phyloP scores from a whole-genome alignment of 2,113 vertebrate genomes.

The Trachemys scripta region DNA sequence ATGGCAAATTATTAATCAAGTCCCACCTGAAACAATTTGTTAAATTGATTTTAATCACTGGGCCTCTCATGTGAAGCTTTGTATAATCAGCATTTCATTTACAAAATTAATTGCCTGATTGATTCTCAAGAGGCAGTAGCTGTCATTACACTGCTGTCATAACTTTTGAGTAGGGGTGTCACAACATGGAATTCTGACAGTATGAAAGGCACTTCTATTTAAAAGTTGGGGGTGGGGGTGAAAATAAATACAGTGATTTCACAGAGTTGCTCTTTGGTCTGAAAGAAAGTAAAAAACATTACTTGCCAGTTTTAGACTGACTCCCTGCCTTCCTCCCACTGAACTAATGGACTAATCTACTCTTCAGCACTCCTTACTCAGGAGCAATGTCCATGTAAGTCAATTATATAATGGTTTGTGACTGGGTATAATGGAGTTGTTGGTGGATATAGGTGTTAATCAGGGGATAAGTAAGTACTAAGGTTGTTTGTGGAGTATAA shows the following conservation, averaged over 20 bases:
- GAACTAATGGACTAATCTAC: conserved; percentile 53
- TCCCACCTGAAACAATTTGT: conserved; percentile 91
- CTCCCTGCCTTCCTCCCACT: conserved; percentile 47
- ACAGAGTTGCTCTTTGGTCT: conserved; percentile 62
- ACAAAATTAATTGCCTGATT: conserved; percentile 91
- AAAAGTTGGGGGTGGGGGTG: conserved; percentile 76
- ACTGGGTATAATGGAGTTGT: conserved; percentile 70
- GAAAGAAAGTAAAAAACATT: conserved; percentile 32
- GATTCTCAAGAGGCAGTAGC: conserved; percentile 87
- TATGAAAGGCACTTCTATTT: conserved; percentile 83
- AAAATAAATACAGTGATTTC: conserved; percentile 72
- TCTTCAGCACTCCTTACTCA: conserved; percentile 64
- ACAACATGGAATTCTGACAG: conserved; percentile 84
- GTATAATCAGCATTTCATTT: conserved; percentile 92
- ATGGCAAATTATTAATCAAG: conserved; percentile 88
- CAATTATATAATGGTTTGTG: conserved; percentile 69
- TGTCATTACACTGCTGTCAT: conserved; percentile 87
- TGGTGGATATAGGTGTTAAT: conserved; percentile 70
- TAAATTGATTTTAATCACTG: conserved; percentile 91
- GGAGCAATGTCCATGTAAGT: conserved; percentile 72
- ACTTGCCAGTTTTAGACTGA: conserved; percentile 32
- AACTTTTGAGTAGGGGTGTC: conserved; percentile 87
- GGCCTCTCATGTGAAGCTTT: conserved; percentile 89
- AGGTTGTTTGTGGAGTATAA: conserved; percentile 55
- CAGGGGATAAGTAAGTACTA: conserved; percentile 31